Base-by-base conservation (phyloP, 2,797 vertebrate species). In the Halcyon smyrnensis region DNA sequence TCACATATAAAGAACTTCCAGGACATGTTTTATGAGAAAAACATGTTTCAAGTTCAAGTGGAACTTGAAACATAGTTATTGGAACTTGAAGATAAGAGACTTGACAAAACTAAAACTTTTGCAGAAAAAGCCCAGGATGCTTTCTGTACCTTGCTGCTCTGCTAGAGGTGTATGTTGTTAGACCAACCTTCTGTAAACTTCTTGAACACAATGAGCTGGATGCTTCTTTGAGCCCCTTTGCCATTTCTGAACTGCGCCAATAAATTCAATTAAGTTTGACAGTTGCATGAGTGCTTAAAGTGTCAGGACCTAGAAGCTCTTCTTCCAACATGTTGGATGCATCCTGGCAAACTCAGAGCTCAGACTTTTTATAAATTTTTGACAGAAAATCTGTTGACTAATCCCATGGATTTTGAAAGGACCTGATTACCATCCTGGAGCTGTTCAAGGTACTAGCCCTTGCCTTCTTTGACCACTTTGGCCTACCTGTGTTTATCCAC, bases 381-480 rank as follows among this genome's bases (percentile, higher is more conserved):
- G 41, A 36, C 16, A 32, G 21, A 43, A 34, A 45, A 45, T 25
- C 51, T 46, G 9, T 70, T 74, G 15, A 53, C 28, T 46, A 50
- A 57, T 64, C 9, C 19, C 0, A 0, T 45, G 50, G 39, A 54
- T 93, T 89, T 90, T 27, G 50, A 43, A 63, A 32, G 13, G 23
- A 81, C 3, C 1, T 4, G 8, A 53, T 46, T 83, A 18, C 5
- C 1, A 0, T 37, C 37, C 34, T 27, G 43, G 46, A 11, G 63
- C 79, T 95, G 63, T 93, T 94, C 71, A 67, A 67, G 82, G 68
- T 96, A 27, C 85, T 94, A 96, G 85, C 51, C 20, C 23, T 69
- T 15, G 2, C 12, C 3, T 4, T 9, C 15, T 50, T 27, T 20
- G 12, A n/a, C 16, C 24, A 6, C 30, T 57, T 73, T 8, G 8